A percentile compares a stretch with the other conserved stretches of the same genome.
Evolutionary conservation across 1,140 invertebrate species (phyloP).

Genomic region (Drosophila lowei): DNA sequence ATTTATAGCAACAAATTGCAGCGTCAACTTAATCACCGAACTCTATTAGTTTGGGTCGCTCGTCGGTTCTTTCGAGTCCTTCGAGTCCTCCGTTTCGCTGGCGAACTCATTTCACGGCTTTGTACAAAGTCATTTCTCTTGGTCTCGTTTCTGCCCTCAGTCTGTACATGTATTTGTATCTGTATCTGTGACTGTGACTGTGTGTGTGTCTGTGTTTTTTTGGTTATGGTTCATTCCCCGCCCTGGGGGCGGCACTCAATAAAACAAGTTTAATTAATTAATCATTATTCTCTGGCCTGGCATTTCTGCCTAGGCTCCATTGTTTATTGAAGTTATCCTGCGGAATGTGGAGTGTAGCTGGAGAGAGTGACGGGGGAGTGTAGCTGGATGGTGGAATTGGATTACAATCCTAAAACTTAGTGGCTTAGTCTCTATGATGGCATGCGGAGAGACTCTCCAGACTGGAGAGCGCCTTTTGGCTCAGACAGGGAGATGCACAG

Average conservation of each 20-base stretch:
- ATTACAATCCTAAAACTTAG: slow-evolving; percentile 75
- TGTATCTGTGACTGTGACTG: neutral
- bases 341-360: neutral
- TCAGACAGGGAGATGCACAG: too few species aligned
- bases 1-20: slow-evolving; percentile 81
- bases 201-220: too few species aligned
- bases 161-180: neutral
- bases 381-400: slow-evolving; percentile 32
- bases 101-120: slow-evolving; percentile 63
- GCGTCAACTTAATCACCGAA: slow-evolving; percentile 78
- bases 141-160: slow-evolving; percentile 14
- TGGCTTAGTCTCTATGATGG: slow-evolving; percentile 38
- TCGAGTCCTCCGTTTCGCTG: neutral
- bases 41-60: slow-evolving; percentile 63
- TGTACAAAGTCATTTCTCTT: slow-evolving; percentile 52
- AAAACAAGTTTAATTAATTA: slow-evolving; percentile 80
- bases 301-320: slow-evolving; percentile 54
- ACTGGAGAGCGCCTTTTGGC: too few species aligned
- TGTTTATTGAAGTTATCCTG: slow-evolving; percentile 66
- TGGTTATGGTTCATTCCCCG: neutral
- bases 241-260: slow-evolving; percentile 49
- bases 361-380: neutral
- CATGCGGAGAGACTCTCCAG: too few species aligned
- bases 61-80: slow-evolving; percentile 10
- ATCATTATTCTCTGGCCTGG: slow-evolving; percentile 71